Percentiles rank a stretch among this genome's conserved stretches.
Evolutionary conservation across 2,888 invertebrate genomes (phyloP).

Genomic region (Ormyrus pomaceus): DNA sequence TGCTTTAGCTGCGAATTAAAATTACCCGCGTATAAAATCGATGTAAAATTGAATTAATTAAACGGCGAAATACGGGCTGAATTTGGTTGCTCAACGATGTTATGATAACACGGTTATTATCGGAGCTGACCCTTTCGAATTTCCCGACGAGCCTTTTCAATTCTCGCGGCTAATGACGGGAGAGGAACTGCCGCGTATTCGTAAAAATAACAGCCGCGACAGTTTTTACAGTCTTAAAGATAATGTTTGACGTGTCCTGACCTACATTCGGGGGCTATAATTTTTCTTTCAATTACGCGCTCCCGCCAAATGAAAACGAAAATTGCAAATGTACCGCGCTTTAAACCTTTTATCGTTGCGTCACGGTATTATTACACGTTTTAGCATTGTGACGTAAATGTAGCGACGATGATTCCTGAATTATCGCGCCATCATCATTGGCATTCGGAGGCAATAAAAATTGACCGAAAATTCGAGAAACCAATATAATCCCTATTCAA

Average conservation of each 20-base stretch:
- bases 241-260: background rate
- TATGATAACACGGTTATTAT: no score
- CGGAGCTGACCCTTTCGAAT: no score
- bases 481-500: background rate
- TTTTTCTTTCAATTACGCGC: conserved; percentile 2
- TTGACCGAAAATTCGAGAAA: background rate
- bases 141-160: no score
- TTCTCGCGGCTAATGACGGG: no score
- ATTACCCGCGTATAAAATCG: no score
- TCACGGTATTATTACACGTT: conserved; percentile 22
- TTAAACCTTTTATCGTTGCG: conserved; percentile 5
- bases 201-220: no score
- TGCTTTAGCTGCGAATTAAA: no score
- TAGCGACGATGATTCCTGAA: background rate
- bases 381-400: conserved; percentile 24
- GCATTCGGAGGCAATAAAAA: no score
- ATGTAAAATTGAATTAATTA: no score
- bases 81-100: no score
- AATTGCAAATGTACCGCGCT: background rate
- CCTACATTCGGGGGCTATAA: conserved; percentile 3
- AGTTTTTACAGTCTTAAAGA: background rate
- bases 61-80: no score
- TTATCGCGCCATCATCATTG: background rate
- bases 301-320: background rate
- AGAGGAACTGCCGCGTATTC: no score